These are phyloP conservation scores for Polydrusus cervinus DNA, from an alignment of 2,888 invertebrate species.

Conservation along the genomic window DNA sequence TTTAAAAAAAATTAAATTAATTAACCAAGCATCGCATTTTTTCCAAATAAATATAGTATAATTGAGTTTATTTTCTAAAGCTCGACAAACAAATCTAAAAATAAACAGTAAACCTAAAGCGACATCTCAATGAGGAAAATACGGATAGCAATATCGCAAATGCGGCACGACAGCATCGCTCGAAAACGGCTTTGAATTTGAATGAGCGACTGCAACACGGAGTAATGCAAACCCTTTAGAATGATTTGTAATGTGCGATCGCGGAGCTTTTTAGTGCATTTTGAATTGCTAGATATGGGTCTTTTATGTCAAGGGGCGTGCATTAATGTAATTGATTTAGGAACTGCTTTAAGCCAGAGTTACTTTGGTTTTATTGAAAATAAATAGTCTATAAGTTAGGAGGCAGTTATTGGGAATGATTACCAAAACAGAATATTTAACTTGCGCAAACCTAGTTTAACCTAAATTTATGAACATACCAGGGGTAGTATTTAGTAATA, in stretches of 20 bases:
- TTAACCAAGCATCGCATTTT: too few relatives aligned
- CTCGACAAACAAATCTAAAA: constrained; percentile 9
- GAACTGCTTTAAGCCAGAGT: neutral
- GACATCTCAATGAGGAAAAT: constrained; percentile 35
- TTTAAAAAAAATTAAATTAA: too few relatives aligned
- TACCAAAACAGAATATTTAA: too few relatives aligned
- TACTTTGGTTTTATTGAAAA: neutral
- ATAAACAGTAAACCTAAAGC: constrained; percentile 22
- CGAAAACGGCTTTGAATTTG: constrained; percentile 36
- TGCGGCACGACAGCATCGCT: constrained; percentile 34
- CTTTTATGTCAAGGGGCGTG: constrained; percentile 6
- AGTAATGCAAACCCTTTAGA: constrained; percentile 30
- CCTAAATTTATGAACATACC: too few relatives aligned
- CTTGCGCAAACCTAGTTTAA: too few relatives aligned
- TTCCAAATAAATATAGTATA: too few relatives aligned
- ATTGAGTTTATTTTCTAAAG: neutral
- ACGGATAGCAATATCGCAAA: constrained; percentile 33
- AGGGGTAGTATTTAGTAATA: too few relatives aligned
- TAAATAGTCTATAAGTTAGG: neutral
- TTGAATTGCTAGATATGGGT: constrained; percentile 23
- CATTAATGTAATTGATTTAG: constrained; percentile 19
- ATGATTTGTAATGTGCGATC: constrained; percentile 41
- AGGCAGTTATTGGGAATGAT: too few relatives aligned
- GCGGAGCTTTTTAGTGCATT: constrained; percentile 23
- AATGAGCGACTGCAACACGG: constrained; percentile 39